Conservation (phyloP, 2,888 invertebrate species). For the Xanthia icteritia region DNA sequence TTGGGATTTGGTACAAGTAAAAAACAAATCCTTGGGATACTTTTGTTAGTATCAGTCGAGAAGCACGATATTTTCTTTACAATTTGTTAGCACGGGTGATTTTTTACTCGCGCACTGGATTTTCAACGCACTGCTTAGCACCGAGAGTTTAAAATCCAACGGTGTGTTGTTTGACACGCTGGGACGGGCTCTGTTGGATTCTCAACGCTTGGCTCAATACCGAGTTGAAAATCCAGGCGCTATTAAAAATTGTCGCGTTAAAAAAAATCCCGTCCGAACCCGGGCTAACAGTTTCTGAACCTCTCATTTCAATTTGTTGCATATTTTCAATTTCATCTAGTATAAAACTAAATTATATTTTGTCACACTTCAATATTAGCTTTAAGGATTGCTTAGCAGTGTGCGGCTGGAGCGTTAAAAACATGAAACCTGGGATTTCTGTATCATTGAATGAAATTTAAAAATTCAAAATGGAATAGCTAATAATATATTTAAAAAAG, state of each 20-base stretch:
- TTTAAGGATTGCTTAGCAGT: not conserved
- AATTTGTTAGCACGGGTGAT: too few relatives aligned
- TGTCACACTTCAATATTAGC: not conserved
- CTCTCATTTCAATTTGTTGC: not conserved
- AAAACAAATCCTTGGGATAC: not conserved
- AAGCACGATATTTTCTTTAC: not conserved
- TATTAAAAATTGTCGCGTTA: not conserved
- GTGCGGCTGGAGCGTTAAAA: too few relatives aligned
- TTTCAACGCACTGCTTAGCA: not conserved
- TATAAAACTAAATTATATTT: not conserved
- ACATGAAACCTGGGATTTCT: too few relatives aligned
- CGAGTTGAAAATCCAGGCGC: not conserved
- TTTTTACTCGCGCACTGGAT: not conserved
- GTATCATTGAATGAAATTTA: too few relatives aligned
- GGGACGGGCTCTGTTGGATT: not conserved
- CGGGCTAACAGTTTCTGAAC: not conserved
- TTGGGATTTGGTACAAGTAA: not conserved
- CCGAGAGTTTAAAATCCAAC: not conserved
- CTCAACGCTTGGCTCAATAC: not conserved
- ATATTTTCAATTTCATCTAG: not conserved
- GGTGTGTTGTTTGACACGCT: not conserved
- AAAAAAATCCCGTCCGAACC: too few relatives aligned
- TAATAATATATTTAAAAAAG: too few relatives aligned
- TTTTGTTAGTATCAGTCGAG: not conserved
- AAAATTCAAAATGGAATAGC: too few relatives aligned